Evolutionary conservation across 1,140 invertebrate genomes (phyloP).

Genomic region (Cylas formicarius): DNA sequence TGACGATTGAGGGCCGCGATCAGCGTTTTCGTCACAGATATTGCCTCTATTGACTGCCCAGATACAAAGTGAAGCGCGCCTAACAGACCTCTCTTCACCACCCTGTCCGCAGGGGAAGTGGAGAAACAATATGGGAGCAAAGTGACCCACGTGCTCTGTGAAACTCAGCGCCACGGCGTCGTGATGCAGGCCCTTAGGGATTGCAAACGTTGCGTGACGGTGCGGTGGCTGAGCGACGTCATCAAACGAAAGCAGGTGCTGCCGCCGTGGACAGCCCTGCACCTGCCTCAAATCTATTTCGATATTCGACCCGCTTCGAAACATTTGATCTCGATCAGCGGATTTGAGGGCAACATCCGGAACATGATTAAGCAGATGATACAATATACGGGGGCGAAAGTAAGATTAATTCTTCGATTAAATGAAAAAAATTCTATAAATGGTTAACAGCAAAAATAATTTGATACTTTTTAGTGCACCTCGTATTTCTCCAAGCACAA

Average conservation of each 20-base stretch:
- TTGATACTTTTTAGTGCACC: slow-evolving; percentile 46
- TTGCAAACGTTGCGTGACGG: slow-evolving; percentile 66
- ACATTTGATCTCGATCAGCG: slow-evolving; percentile 72
- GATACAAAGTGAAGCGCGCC: too few relatives aligned
- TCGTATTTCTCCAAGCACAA: slow-evolving; percentile 68
- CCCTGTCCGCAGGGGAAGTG: slow-evolving; percentile 76
- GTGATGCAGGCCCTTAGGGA: slow-evolving; percentile 68
- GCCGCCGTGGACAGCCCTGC: slow-evolving; percentile 86
- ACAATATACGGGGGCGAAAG: slow-evolving; percentile 77
- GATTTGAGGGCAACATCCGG: slow-evolving; percentile 80
- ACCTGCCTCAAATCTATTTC: slow-evolving; percentile 81
- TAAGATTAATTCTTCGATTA: slow-evolving; percentile 39
- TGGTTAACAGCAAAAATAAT: not conserved
- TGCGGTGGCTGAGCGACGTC: slow-evolving; percentile 91
- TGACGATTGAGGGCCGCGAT: too few relatives aligned
- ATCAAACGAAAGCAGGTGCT: slow-evolving; percentile 68
- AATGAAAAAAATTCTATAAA: slow-evolving; percentile 1
- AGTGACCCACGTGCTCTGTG: slow-evolving; percentile 87
- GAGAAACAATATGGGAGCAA: slow-evolving; percentile 73
- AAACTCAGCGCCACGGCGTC: slow-evolving; percentile 79
- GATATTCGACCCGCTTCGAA: slow-evolving; percentile 60
- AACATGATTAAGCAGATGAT: slow-evolving; percentile 75
- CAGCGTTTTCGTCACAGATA: too few relatives aligned
- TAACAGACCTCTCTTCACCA: too few relatives aligned
- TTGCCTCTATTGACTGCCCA: too few relatives aligned